These are phyloP conservation scores for Noctua comes DNA, from an alignment of 2,888 invertebrate species.

Conservation along the genomic window DNA sequence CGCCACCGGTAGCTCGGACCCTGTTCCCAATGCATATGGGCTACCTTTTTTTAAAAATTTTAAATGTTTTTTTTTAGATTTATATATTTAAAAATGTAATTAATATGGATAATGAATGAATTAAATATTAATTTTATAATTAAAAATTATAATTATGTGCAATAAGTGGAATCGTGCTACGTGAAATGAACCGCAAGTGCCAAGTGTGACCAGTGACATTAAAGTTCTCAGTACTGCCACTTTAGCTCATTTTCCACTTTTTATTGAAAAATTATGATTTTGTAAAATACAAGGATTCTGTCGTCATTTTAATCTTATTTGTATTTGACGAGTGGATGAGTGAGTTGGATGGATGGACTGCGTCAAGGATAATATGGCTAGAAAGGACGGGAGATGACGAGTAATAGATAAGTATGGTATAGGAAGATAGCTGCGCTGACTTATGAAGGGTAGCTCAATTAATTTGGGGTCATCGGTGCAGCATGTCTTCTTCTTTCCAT, in stretches of 20 bases:
- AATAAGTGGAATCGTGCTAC: not conserved
- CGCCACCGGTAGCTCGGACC: too few species aligned
- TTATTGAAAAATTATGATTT: not conserved
- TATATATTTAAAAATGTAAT: too few species aligned
- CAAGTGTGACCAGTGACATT: not conserved
- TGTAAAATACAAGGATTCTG: not conserved
- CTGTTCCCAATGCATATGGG: too few species aligned
- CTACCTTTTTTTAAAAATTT: too few species aligned
- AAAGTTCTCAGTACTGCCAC: constrained; percentile 23
- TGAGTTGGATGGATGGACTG: not conserved
- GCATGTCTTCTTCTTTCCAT: too few species aligned
- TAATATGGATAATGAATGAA: too few species aligned
- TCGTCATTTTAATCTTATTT: not conserved
- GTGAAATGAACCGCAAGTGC: constrained; percentile 19
- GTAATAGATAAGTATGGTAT: not conserved
- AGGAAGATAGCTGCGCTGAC: not conserved
- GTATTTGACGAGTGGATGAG: too few species aligned
- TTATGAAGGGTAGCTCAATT: not conserved
- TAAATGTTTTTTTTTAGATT: too few species aligned
- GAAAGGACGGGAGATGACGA: not conserved
- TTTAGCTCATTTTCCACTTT: not conserved
- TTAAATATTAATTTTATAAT: too few species aligned
- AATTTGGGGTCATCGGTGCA: too few species aligned
- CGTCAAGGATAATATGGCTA: not conserved
- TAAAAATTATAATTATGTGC: too few species aligned